phyloP scores from a whole-genome alignment of 1,140 invertebrate genomes.

The Cheumatopsyche charites region DNA sequence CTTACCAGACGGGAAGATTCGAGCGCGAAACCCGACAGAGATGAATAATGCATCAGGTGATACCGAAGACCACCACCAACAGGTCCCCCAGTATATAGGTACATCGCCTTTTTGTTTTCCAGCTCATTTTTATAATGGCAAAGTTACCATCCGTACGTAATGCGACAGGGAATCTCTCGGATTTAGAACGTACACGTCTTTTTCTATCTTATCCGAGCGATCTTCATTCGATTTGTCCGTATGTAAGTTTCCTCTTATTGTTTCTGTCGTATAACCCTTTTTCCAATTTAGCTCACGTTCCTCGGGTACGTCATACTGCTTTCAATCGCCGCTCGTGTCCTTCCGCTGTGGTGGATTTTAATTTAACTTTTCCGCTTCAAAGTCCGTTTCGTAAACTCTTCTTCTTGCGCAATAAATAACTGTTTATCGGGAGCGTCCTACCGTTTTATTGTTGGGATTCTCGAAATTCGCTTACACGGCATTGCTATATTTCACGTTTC shows the following conservation, averaged over 20 bases:
- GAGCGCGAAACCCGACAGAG: constrained; percentile 7
- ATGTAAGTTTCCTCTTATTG: constrained; percentile 1
- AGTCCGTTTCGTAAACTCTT: too few relatives aligned
- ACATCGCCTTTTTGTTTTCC: too few relatives aligned
- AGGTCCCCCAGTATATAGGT: constrained; percentile 1
- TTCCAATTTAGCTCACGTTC: constrained; percentile 10
- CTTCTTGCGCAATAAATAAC: too few relatives aligned
- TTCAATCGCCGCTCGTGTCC: constrained; percentile 8
- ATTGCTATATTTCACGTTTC: too few relatives aligned
- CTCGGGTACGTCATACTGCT: neutral
- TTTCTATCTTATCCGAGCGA: neutral
- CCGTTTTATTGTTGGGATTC: too few relatives aligned
- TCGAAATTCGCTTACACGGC: too few relatives aligned
- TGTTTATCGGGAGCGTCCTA: too few relatives aligned
- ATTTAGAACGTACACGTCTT: neutral
- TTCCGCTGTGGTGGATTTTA: constrained; percentile 9
- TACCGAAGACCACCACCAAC: constrained; percentile 2
- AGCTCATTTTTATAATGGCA: too few relatives aligned
- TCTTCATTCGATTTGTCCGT: constrained; percentile 4
- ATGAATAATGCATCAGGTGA: constrained; percentile 26
- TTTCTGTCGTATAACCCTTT: neutral
- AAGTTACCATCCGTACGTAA: too few relatives aligned
- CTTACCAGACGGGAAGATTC: neutral
- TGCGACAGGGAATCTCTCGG: too few relatives aligned
- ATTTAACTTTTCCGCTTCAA: neutral